phyloP scores from a whole-genome alignment of 2,888 invertebrate genomes.

The Ceramica pisi region DNA sequence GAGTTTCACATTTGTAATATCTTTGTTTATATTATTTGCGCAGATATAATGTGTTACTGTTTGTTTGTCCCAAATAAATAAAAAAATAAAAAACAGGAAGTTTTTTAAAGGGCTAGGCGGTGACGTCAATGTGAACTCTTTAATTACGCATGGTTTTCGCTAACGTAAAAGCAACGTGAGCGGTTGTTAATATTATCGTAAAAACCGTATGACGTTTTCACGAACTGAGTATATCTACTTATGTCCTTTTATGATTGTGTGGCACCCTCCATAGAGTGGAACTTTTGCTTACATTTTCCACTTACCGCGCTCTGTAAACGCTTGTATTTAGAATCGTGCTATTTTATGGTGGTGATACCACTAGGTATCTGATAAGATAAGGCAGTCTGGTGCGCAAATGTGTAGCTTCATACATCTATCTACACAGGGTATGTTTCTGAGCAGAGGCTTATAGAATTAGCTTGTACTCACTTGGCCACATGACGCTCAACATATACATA shows the following conservation, averaged over 20 bases:
- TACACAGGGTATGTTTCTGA: neutral
- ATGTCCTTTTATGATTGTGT: slow-evolving; percentile 1
- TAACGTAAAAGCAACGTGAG: slow-evolving; percentile 4
- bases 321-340: neutral
- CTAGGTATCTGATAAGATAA: neutral
- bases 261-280: neutral
- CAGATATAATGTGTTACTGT: too few relatives aligned
- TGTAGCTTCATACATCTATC: neutral
- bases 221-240: neutral
- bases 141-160: slow-evolving; percentile 17
- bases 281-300: neutral
- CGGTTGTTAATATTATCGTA: slow-evolving; percentile 9
- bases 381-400: neutral
- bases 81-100: slow-evolving; percentile 23
- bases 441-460: too few relatives aligned
- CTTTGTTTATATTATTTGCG: too few relatives aligned
- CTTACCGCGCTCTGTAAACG: neutral
- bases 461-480: too few relatives aligned
- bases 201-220: slow-evolving; percentile 37
- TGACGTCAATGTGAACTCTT: neutral
- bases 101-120: neutral
- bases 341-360: neutral
- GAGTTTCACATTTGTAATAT: too few relatives aligned
- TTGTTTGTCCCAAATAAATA: too few relatives aligned
- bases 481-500: too few relatives aligned